Evolutionary conservation across 1,140 invertebrate species (phyloP).

Genomic region (Caenorhabditis remanei): DNA sequence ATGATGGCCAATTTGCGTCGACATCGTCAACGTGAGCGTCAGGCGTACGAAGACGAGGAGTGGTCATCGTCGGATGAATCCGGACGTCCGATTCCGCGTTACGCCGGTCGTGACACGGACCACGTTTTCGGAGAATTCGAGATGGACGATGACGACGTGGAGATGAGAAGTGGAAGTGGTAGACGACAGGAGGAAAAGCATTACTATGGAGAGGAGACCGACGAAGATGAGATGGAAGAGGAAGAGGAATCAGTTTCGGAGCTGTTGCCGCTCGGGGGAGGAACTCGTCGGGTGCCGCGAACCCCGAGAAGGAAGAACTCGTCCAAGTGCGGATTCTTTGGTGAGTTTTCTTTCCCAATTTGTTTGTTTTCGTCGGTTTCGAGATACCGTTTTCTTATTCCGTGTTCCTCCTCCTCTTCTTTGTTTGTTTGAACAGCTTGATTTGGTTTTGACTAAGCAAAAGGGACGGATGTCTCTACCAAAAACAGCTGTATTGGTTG

Average conservation of each 20-base stretch:
- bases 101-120: slow-evolving; percentile 57
- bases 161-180: slow-evolving; percentile 46
- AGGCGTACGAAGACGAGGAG: slow-evolving; percentile 26
- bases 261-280: slow-evolving; percentile 53
- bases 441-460: slow-evolving; percentile 38
- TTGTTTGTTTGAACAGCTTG: slow-evolving; percentile 52
- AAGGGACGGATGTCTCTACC: neutral
- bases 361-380: slow-evolving; percentile 19
- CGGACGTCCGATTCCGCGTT: slow-evolving; percentile 32
- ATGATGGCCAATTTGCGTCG: slow-evolving; percentile 41
- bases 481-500: slow-evolving; percentile 21
- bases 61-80: slow-evolving; percentile 32
- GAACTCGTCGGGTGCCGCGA: slow-evolving; percentile 57
- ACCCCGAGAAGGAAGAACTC: slow-evolving; percentile 52
- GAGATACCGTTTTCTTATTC: neutral
- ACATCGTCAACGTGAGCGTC: slow-evolving; percentile 40
- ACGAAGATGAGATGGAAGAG: slow-evolving; percentile 26
- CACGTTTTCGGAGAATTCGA: slow-evolving; percentile 57
- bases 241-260: slow-evolving; percentile 50
- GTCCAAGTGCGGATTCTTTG: slow-evolving; percentile 45
- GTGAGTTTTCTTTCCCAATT: neutral
- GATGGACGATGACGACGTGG: slow-evolving; percentile 42
- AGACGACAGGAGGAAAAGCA: neutral
- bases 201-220: slow-evolving; percentile 13
- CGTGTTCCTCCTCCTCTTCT: neutral